Conservation (phyloP, 2,797 vertebrate species). For the Spinibarbus caldwelli region DNA sequence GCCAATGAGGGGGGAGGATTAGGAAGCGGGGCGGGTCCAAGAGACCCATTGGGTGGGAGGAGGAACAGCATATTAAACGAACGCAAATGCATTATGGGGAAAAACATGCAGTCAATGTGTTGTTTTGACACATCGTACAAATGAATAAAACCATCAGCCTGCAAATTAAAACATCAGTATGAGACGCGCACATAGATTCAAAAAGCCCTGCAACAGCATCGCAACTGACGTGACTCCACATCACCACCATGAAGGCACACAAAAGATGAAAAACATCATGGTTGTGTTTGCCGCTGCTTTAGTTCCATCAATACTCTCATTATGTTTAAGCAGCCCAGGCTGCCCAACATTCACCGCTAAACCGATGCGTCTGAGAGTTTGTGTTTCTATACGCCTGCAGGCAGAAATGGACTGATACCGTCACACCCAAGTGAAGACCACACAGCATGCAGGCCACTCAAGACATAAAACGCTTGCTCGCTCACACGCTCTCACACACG, state of each 20-base stretch:
- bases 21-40: conserved; percentile 75
- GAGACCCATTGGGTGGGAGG: conserved; percentile 77
- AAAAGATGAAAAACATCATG: conserved; percentile 8
- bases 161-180: conserved; percentile 51
- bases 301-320: conserved; percentile 1
- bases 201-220: conserved; percentile 39
- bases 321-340: conserved; percentile 13
- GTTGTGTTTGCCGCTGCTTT: conserved; percentile 8
- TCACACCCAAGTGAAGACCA: conserved; percentile 74
- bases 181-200: conserved; percentile 50
- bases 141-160: conserved; percentile 50
- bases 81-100: conserved; percentile 71
- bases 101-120: conserved; percentile 53
- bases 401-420: conserved; percentile 67
- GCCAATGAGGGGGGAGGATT: conserved; percentile 86
- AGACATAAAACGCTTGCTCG: conserved; percentile 40
- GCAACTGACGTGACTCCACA: conserved; percentile 19
- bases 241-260: conserved; percentile 35
- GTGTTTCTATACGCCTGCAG: conserved; percentile 51
- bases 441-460: conserved; percentile 74
- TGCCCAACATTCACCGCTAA: conserved; percentile 47
- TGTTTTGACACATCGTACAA: conserved; percentile 50
- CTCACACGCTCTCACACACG: conserved; percentile 36
- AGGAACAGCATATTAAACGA: conserved; percentile 90
- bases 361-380: conserved; percentile 38